phyloP scores from a whole-genome alignment of 2,113 vertebrate genomes.

The Leuciscus idus region DNA sequence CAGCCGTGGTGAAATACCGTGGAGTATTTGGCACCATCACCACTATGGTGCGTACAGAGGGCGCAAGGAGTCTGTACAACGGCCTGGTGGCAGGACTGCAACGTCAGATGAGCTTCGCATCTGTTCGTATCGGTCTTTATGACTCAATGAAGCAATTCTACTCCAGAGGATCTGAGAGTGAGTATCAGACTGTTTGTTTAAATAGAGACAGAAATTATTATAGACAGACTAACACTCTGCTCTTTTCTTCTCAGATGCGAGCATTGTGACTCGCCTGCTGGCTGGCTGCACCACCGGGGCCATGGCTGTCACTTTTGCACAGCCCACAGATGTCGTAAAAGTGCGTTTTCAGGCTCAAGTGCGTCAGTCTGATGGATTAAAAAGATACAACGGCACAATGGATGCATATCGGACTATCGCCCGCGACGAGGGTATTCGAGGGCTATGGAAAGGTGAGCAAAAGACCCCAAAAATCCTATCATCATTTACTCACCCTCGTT shows the following conservation, averaged over 20 bases:
- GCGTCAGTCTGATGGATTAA: slow-evolving; percentile 67
- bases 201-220: background rate
- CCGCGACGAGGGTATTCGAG: slow-evolving; percentile 81
- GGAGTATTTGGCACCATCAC: slow-evolving; percentile 82
- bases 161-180: slow-evolving; percentile 84
- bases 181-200: slow-evolving; percentile 58
- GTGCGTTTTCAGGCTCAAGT: slow-evolving; percentile 86
- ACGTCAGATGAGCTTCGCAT: slow-evolving; percentile 84
- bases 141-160: slow-evolving; percentile 86
- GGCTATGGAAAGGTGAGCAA: slow-evolving; percentile 86
- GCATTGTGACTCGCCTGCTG: slow-evolving; percentile 80
- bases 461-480: background rate
- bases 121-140: slow-evolving; percentile 80
- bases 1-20: slow-evolving; percentile 67
- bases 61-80: slow-evolving; percentile 79
- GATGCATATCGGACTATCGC: slow-evolving; percentile 89
- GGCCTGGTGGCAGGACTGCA: slow-evolving; percentile 84
- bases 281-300: slow-evolving; percentile 88
- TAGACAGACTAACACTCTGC: background rate
- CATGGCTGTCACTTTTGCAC: slow-evolving; percentile 86
- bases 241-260: slow-evolving; percentile 72
- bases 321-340: slow-evolving; percentile 92
- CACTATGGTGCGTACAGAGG: slow-evolving; percentile 82
- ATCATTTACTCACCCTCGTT: background rate
- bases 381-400: slow-evolving; percentile 84